phyloP scores from a whole-genome alignment of 2,888 invertebrate species.

The Lasioglossum morio region DNA sequence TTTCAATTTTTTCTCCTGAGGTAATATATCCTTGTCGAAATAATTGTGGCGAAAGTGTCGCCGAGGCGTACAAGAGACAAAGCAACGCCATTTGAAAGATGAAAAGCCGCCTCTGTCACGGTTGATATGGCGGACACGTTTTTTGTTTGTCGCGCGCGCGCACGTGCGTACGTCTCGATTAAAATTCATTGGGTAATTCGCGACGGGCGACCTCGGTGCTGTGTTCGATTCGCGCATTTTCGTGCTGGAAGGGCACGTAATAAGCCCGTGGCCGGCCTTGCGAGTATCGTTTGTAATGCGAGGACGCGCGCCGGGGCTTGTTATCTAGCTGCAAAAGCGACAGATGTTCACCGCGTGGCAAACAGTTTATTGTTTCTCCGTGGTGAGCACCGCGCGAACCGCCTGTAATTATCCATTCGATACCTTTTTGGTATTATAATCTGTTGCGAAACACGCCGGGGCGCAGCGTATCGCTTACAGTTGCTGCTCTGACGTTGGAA shows the following conservation, averaged over 20 bases:
- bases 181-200: conserved; percentile 13
- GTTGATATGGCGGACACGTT: not conserved
- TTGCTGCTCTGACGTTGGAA: not conserved
- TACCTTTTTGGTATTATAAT: not conserved
- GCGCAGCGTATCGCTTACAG: not conserved
- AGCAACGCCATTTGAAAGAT: not conserved
- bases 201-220: not conserved
- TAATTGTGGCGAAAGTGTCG: no score
- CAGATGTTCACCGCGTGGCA: conserved; percentile 27
- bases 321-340: conserved; percentile 37
- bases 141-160: not conserved
- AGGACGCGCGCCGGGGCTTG: conserved; percentile 17
- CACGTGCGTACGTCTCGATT: not conserved
- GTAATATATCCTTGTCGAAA: no score
- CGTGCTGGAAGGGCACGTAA: conserved; percentile 38
- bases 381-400: not conserved
- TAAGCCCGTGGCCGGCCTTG: conserved; percentile 37
- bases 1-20: no score
- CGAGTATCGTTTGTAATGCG: conserved; percentile 45
- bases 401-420: not conserved
- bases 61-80: not conserved
- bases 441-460: not conserved
- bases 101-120: not conserved
- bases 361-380: conserved; percentile 36
- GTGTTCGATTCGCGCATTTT: conserved; percentile 45